Conservation (phyloP, 2,888 invertebrate genomes). For the Noctua janthe region DNA sequence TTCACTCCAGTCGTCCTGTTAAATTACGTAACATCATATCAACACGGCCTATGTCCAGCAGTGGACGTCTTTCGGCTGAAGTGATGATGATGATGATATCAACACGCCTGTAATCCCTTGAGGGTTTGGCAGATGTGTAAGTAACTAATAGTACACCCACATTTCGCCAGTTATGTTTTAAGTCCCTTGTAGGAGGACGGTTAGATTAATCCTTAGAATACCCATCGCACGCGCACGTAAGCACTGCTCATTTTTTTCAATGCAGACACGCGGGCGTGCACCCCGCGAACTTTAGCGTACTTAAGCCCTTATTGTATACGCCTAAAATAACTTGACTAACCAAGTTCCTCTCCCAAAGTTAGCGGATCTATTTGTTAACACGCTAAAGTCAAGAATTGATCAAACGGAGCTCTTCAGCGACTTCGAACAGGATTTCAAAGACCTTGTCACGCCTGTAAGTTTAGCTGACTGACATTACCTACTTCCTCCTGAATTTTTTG, state of each 20-base stretch:
- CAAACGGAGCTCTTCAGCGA: constrained; percentile 72
- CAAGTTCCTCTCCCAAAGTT: constrained; percentile 69
- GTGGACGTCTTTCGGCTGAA: too few relatives aligned
- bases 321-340: neutral
- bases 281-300: neutral
- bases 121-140: neutral
- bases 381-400: constrained; percentile 73
- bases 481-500: neutral
- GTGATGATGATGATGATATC: neutral
- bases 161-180: neutral
- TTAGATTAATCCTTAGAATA: neutral
- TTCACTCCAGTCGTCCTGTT: neutral
- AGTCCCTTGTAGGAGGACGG: neutral
- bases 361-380: constrained; percentile 71
- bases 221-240: neutral
- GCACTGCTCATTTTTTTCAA: neutral
- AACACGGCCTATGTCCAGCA: neutral
- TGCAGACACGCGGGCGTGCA: neutral
- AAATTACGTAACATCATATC: neutral
- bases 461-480: neutral
- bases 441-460: constrained; percentile 80
- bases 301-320: neutral
- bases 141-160: neutral
- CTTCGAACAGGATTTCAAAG: constrained; percentile 77
- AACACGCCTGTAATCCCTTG: neutral